These are phyloP conservation scores for Tipula confusa DNA, from an alignment of 2,888 invertebrate genomes.

Conservation along the genomic window DNA sequence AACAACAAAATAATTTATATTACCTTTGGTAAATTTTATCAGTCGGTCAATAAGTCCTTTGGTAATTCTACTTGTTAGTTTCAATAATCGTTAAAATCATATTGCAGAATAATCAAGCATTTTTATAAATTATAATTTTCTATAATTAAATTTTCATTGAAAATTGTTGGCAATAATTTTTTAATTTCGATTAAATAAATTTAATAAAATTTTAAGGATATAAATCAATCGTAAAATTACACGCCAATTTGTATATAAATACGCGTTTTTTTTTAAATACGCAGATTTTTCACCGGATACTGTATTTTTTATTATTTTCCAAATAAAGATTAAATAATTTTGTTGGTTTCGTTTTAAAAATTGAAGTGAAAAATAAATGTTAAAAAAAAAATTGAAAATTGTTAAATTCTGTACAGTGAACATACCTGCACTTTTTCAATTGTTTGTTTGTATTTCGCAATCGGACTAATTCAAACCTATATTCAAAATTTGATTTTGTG, in stretches of 20 bases:
- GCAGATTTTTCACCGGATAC: neutral
- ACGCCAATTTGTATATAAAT: neutral
- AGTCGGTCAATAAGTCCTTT: no score
- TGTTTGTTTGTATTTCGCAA: neutral
- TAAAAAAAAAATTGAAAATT: neutral
- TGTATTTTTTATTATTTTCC: neutral
- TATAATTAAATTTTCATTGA: no score
- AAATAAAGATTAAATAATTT: neutral
- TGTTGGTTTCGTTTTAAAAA: neutral
- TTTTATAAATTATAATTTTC: no score
- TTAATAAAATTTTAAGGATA: neutral
- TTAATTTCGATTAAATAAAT: no score
- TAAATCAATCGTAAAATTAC: conserved; percentile 15
- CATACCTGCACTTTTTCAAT: neutral
- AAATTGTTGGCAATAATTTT: no score
- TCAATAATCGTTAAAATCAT: no score
- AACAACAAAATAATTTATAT: no score
- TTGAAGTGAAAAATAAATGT: neutral
- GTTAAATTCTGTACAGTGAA: neutral
- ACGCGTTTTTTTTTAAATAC: neutral
- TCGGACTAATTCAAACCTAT: neutral
- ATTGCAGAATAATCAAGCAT: no score
- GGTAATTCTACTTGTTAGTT: no score
- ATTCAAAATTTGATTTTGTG: neutral
- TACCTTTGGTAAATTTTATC: no score